phyloP scores from a whole-genome alignment of 2,888 invertebrate genomes.

The Drosophila subquinaria region DNA sequence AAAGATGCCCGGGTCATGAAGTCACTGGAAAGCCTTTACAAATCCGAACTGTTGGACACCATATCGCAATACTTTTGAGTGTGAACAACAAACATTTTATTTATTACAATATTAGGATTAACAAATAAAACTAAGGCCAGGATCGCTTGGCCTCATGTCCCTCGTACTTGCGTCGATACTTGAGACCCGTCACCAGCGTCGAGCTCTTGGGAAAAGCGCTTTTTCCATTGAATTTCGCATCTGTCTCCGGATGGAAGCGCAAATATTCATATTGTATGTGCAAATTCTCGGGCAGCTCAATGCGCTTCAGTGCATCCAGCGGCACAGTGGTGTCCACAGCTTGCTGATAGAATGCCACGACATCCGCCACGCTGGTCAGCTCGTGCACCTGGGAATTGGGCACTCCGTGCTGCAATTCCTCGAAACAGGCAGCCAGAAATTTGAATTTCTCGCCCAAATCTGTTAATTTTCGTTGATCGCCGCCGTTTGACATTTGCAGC shows the following conservation, averaged over 20 bases:
- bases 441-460: conserved; percentile 87
- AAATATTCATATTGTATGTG: conserved; percentile 93
- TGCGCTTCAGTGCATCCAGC: conserved; percentile 89
- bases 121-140: conserved; percentile 86
- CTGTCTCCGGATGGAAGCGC: conserved; percentile 93
- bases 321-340: conserved; percentile 90
- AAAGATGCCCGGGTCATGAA: conserved; percentile 92
- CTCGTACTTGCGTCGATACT: conserved; percentile 92
- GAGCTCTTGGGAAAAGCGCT: conserved; percentile 95
- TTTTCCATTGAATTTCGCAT: conserved; percentile 90
- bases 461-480: conserved; percentile 59
- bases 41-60: conserved; percentile 82
- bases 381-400: conserved; percentile 93
- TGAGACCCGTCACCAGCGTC: conserved; percentile 93
- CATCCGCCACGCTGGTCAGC: conserved; percentile 90
- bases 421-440: conserved; percentile 89
- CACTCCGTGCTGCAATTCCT: conserved; percentile 91
- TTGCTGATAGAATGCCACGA: conserved; percentile 90
- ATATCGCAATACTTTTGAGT: conserved; percentile 67
- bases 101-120: conserved; percentile 25
- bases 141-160: conserved; percentile 89
- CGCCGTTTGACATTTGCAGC: conserved; percentile 86
- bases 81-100: conserved; percentile 74
- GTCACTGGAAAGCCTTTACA: conserved; percentile 90
- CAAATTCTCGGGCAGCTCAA: conserved; percentile 94